Evolutionary conservation across 2,113 vertebrate species (phyloP), one percentile per base, ranked within the genome.

Genomic region (Syngnathoides biaculeatus): DNA sequence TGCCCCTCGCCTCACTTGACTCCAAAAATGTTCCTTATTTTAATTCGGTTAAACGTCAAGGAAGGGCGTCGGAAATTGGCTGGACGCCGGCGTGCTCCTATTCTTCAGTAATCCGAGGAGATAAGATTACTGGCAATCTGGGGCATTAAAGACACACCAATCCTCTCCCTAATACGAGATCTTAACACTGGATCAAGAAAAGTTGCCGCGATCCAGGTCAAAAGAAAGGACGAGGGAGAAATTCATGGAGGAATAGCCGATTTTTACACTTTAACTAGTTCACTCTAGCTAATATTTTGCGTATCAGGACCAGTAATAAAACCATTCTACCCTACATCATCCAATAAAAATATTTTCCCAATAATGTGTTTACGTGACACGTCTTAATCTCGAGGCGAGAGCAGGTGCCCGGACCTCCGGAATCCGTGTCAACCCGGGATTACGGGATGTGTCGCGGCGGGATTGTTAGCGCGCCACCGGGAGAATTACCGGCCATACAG

Each of bases 101-200:
- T 42, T 62, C 19, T 62, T 7, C 4, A 69, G 81, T 84, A 84
- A 63, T 84, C 89, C 80, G 52, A 57, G 43, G 64, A 84, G 84
- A 90, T 80, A 58, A 67, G 80, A 85, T 86, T 86, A 74, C 69
- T 75, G 65, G 55, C 87, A 87, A 91, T 90, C 88, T 82, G 68
- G 77, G 47, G 55, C 75, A 88, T 87, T 80, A 89, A 83, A 90
- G 75, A 86, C 80, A 85, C 85, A 77, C 80, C 87, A 88, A 87
- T 89, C 85, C 69, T 20, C 74, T 75, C 74, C 75, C 67, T 87
- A 90, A 89, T 87, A 77, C 75, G 58, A 69, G 89, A 89, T 88
- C 84, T 91, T 91, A 90, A 90, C 88, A 91, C 87, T 73, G 85
- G 84, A 89, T 91, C 65, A 86, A 83, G 77, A 81, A 83, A 57